Evolutionary conservation across 2,888 invertebrate species (phyloP).

Genomic region (Pycnomerus fuliginosus): DNA sequence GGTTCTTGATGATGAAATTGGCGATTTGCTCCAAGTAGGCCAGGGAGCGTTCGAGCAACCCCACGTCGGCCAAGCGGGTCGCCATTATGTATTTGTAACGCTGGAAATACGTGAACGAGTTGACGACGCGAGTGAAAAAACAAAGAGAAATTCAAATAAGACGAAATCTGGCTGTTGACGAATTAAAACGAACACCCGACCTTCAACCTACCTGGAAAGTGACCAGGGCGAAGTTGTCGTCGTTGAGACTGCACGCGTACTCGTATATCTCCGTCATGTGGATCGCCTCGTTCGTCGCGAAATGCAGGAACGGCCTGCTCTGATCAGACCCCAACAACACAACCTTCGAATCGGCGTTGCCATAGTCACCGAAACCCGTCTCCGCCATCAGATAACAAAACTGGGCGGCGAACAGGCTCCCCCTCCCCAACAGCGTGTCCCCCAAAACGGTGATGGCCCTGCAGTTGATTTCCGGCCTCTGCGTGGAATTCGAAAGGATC

Average conservation of each 20-base stretch:
- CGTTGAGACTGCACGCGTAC: slow-evolving; percentile 82
- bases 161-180: slow-evolving; percentile 2
- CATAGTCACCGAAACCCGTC: slow-evolving; percentile 57
- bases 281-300: slow-evolving; percentile 80
- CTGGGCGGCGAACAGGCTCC: slow-evolving; percentile 87
- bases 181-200: slow-evolving; percentile 3
- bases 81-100: slow-evolving; percentile 84
- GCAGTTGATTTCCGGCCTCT: slow-evolving; percentile 73
- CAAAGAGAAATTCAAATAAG: too few species aligned
- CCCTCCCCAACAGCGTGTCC: slow-evolving; percentile 70
- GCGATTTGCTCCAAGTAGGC: slow-evolving; percentile 82
- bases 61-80: slow-evolving; percentile 73
- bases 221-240: slow-evolving; percentile 68
- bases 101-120: slow-evolving; percentile 52
- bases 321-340: slow-evolving; percentile 79
- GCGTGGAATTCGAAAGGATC: slow-evolving; percentile 83
- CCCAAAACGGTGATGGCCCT: slow-evolving; percentile 76
- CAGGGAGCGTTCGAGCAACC: slow-evolving; percentile 76
- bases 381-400: slow-evolving; percentile 94
- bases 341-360: slow-evolving; percentile 62
- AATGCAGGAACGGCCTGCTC: slow-evolving; percentile 64
- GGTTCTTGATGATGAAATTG: slow-evolving; percentile 62
- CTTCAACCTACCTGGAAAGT: slow-evolving; percentile 67
- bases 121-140: not conserved
- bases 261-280: slow-evolving; percentile 96